These are phyloP conservation scores for Aphyosemion australe DNA, from an alignment of 2,113 vertebrate species.

Conservation along the genomic window DNA sequence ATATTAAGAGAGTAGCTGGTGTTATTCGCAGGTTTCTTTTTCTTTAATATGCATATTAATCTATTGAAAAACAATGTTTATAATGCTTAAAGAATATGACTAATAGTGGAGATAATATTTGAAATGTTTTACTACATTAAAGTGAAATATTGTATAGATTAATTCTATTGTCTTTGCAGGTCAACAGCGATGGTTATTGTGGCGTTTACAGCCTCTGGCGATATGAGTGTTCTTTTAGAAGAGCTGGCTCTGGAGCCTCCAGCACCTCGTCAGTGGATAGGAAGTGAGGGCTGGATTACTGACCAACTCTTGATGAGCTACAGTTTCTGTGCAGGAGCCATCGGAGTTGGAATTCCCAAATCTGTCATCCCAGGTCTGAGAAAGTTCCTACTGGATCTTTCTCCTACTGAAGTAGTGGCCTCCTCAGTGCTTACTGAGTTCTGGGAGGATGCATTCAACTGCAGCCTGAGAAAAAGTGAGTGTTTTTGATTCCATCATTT, in stretches of 20 bases:
- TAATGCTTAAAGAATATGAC: too few relatives aligned
- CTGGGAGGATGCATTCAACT: conserved; percentile 73
- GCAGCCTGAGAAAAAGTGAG: conserved; percentile 36
- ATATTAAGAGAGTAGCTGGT: conserved; percentile 59
- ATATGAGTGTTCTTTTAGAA: conserved; percentile 59
- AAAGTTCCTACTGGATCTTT: neutral
- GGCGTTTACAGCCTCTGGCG: neutral
- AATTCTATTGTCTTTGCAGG: neutral
- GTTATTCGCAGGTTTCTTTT: conserved; percentile 64
- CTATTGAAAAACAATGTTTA: neutral
- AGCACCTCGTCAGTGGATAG: conserved; percentile 74
- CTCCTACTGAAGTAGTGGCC: neutral
- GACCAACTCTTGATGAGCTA: conserved; percentile 53
- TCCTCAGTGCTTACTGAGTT: conserved; percentile 62
- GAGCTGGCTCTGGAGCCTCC: conserved; percentile 52
- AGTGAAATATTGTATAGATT: too few relatives aligned
- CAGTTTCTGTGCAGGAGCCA: conserved; percentile 52
- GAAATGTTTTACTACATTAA: too few relatives aligned
- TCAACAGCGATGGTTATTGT: neutral
- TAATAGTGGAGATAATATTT: too few relatives aligned
- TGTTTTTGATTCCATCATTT: too few relatives aligned
- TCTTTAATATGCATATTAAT: neutral
- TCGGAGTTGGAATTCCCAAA: conserved; percentile 55
- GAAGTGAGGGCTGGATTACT: conserved; percentile 73
- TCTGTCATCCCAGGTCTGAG: conserved; percentile 8